Conservation (phyloP, 2,113 vertebrate genomes). For the Rhombomys opimus region DNA sequence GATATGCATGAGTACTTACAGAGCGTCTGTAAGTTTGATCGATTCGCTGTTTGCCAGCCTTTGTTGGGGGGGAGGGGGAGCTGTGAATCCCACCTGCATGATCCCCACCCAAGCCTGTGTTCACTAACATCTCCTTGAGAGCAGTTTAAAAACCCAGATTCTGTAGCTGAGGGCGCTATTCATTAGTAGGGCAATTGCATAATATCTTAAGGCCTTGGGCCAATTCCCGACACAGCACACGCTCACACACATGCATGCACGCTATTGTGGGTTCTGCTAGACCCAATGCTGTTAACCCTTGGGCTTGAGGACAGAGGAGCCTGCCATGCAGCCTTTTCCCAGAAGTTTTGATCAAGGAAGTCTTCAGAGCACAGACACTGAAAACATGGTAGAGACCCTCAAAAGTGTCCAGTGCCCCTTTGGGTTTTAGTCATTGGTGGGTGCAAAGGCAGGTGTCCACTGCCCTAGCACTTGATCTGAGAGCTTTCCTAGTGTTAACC, state of each 20-base stretch:
- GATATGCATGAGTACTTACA: too few relatives aligned
- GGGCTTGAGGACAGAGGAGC: not conserved
- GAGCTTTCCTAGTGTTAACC: not conserved
- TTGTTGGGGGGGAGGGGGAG: not conserved
- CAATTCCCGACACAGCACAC: not conserved
- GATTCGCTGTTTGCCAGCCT: not conserved
- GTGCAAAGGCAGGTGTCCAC: not conserved
- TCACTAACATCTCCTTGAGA: not conserved
- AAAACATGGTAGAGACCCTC: not conserved
- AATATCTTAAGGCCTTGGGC: not conserved
- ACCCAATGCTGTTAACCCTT: not conserved
- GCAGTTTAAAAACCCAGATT: not conserved
- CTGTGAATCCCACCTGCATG: not conserved
- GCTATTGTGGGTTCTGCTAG: not conserved
- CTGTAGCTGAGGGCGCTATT: not conserved
- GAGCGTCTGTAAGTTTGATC: not conserved
- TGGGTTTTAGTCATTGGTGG: not conserved
- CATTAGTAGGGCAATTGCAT: not conserved
- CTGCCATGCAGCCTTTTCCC: not conserved
- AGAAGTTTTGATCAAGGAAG: not conserved
- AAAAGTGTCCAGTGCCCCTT: too few relatives aligned
- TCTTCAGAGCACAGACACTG: not conserved
- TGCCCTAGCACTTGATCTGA: not conserved
- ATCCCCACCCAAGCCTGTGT: not conserved
- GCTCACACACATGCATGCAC: not conserved